Percentiles rank a stretch among this genome's conserved stretches.
phyloP scores from a whole-genome alignment of 37 sponge, comb jelly and placozoan genomes.

The Haliclona indistincta region DNA sequence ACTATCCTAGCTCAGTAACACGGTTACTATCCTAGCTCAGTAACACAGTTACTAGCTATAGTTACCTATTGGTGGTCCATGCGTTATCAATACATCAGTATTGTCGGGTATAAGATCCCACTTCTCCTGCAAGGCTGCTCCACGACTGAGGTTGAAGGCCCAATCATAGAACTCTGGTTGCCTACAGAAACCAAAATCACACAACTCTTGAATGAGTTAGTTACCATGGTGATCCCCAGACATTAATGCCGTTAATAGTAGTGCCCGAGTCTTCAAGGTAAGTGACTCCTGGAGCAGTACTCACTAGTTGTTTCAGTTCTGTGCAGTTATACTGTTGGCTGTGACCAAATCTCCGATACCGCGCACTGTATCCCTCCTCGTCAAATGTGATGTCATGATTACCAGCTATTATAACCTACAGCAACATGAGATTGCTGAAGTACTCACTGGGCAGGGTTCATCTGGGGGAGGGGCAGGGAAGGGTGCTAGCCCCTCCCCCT shows the following conservation, averaged over 20 bases:
- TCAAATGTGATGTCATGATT: conserved; percentile 94
- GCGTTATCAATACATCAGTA: conserved; percentile 89
- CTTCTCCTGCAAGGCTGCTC: conserved; percentile 58
- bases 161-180: conserved; percentile 89
- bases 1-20: too few species aligned
- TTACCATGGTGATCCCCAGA: conserved; percentile 98
- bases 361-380: conserved; percentile 26
- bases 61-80: conserved; percentile 89
- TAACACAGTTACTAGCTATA: neutral
- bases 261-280: conserved; percentile 87
- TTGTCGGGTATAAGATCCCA: conserved; percentile 91
- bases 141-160: conserved; percentile 87
- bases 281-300: conserved; percentile 48
- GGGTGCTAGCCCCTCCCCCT: too few species aligned
- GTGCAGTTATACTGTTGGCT: conserved; percentile 28
- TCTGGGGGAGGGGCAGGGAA: too few species aligned
- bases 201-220: neutral
- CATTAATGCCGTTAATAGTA: conserved; percentile 74
- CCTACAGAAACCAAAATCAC: conserved; percentile 57
- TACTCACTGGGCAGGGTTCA: too few species aligned
- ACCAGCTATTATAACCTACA: conserved; percentile 84
- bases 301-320: conserved; percentile 16
- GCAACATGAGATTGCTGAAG: too few species aligned
- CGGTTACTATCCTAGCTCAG: too few species aligned
- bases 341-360: conserved; percentile 55